Conservation (phyloP, 92 coral and sea anemone species). For the Zoanthus gigantus region DNA sequence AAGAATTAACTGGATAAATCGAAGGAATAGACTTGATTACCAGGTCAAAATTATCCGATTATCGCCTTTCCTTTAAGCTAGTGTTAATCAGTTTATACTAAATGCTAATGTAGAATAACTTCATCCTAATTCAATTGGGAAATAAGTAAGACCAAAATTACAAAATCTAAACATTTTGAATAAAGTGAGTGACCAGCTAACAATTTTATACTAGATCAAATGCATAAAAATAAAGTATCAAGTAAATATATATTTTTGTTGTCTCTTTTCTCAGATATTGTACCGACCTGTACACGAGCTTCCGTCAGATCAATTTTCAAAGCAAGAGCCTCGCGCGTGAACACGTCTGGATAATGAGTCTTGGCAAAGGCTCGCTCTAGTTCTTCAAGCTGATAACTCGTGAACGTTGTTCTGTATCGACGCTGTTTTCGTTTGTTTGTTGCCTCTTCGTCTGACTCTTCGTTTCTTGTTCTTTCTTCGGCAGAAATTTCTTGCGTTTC, state of each 20-base stretch:
- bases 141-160: neutral
- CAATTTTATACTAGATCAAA: neutral
- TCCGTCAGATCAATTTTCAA: conserved; percentile 97
- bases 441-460: conserved; percentile 64
- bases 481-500: conserved; percentile 46
- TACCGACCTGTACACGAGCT: conserved; percentile 96
- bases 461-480: conserved; percentile 59
- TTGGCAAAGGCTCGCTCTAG: conserved; percentile 96
- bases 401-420: conserved; percentile 95
- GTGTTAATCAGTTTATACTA: conserved; percentile 1
- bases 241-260: no score
- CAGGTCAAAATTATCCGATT: conserved; percentile 46
- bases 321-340: conserved; percentile 96
- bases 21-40: conserved; percentile 40
- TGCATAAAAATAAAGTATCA: no score
- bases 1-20: conserved; percentile 60
- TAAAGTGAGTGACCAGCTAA: neutral
- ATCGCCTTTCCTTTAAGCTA: conserved; percentile 26
- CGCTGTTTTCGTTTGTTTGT: conserved; percentile 91
- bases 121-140: neutral
- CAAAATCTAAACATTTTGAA: neutral
- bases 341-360: conserved; percentile 98
- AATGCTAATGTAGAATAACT: conserved; percentile 10
- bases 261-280: neutral
- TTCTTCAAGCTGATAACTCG: conserved; percentile 97